Conservation (phyloP, 2,113 vertebrate species). For the Saimiri boliviensis region DNA sequence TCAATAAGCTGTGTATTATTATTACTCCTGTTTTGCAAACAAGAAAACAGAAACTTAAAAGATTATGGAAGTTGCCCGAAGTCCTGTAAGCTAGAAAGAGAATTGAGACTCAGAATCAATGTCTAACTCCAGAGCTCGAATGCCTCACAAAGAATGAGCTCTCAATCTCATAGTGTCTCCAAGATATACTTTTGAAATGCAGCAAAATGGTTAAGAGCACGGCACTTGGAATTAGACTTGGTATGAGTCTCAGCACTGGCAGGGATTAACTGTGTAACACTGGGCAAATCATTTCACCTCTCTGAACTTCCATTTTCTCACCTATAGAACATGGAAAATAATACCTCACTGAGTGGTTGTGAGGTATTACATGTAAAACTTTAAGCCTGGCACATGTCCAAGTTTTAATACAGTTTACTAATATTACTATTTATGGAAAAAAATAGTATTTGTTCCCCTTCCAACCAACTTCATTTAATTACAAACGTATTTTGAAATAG, state of each 20-base stretch:
- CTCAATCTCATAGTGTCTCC: neutral
- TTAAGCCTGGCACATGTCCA: neutral
- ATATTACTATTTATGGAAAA: neutral
- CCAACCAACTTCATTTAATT: neutral
- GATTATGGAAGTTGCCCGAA: neutral
- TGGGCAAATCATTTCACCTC: neutral
- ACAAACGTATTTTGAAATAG: neutral
- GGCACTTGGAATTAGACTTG: neutral
- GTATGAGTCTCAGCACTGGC: neutral
- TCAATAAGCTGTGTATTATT: neutral
- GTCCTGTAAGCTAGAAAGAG: neutral
- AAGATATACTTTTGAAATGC: neutral
- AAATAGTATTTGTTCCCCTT: neutral
- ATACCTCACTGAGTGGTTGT: no score
- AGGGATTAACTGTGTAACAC: neutral
- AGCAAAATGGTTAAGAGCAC: neutral
- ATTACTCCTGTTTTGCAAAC: neutral
- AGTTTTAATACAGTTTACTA: neutral
- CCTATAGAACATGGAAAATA: neutral
- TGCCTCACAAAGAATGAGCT: accelerated
- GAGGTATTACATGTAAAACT: neutral
- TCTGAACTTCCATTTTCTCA: neutral
- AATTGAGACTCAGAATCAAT: neutral
- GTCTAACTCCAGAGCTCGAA: neutral
- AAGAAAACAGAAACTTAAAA: conserved; percentile 25